phyloP scores from a whole-genome alignment of 2,113 vertebrate species.

The Dunckerocampus dactyliophorus region DNA sequence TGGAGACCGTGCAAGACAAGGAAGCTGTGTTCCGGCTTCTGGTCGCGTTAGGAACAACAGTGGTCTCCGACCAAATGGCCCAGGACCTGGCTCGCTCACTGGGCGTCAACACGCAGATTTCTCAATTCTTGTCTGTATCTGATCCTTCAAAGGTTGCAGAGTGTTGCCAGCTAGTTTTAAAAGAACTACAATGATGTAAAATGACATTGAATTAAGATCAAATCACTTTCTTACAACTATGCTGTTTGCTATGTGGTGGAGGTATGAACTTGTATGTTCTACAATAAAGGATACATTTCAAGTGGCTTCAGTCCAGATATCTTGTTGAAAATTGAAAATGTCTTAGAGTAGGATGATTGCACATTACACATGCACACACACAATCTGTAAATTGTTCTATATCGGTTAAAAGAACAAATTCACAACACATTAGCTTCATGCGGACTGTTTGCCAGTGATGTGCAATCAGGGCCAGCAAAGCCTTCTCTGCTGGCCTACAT shows the following conservation, averaged over 20 bases:
- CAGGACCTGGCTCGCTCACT: constrained; percentile 90
- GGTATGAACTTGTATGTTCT: constrained; percentile 43
- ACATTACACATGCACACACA: no score
- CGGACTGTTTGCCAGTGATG: no score
- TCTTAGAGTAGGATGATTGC: no score
- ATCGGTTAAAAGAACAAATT: no score
- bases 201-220: constrained; percentile 18
- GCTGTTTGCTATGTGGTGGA: constrained; percentile 46
- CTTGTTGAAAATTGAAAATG: no score
- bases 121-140: constrained; percentile 85
- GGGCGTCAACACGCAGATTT: constrained; percentile 89
- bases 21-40: constrained; percentile 95
- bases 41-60: constrained; percentile 91
- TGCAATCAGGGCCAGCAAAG: no score
- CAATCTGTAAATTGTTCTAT: no score
- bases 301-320: no score
- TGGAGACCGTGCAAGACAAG: constrained; percentile 92
- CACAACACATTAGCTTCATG: no score
- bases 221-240: constrained; percentile 43
- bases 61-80: constrained; percentile 84
- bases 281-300: constrained; percentile 34
- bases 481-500: no score
- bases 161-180: constrained; percentile 90
- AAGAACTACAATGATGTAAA: constrained; percentile 78
- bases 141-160: constrained; percentile 92